Conservation (phyloP, 2,888 invertebrate species). For the Drosophila leonis region DNA sequence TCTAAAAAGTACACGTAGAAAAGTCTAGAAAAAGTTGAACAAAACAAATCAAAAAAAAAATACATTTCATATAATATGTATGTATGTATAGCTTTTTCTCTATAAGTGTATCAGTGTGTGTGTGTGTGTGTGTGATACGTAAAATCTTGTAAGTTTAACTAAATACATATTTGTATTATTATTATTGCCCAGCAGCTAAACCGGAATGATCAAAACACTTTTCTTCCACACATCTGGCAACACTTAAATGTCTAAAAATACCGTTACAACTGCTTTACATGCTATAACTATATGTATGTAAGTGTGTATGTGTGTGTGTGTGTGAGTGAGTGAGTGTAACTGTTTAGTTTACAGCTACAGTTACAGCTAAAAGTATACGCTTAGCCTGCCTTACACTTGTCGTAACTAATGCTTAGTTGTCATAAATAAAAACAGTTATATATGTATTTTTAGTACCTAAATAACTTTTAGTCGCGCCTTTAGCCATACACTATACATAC, state of each 20-base stretch:
- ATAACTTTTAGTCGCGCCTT: conserved; percentile 46
- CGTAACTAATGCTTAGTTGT: conserved; percentile 50
- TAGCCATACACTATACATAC: conserved; percentile 47
- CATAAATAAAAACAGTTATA: conserved; percentile 52
- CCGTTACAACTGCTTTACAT: conserved; percentile 65
- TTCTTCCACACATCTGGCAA: conserved; percentile 60
- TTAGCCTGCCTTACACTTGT: conserved; percentile 48
- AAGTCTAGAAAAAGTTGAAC: conserved; percentile 51
- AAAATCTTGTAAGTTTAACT: conserved; percentile 32
- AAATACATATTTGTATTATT: conserved; percentile 28
- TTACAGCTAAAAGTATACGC: conserved; percentile 52
- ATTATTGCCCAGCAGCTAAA: conserved; percentile 32
- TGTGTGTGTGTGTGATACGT: conserved; percentile 23
- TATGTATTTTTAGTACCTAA: conserved; percentile 53
- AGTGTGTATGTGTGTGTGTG: conserved; percentile 38
- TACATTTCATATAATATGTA: conserved; percentile 20
- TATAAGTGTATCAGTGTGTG: conserved; percentile 23
- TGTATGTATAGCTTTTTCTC: conserved; percentile 28
- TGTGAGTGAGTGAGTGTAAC: conserved; percentile 38
- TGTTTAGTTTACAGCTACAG: conserved; percentile 41
- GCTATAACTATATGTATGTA: conserved; percentile 44
- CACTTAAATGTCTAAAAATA: conserved; percentile 72
- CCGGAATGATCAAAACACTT: conserved; percentile 35
- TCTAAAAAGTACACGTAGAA: conserved; percentile 70
- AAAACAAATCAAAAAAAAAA: conserved; percentile 28